A percentile compares a stretch with the other conserved stretches of the same genome.
These are phyloP conservation scores for Heliconius aoede DNA, from an alignment of 2,888 invertebrate genomes.

Conservation along the genomic window DNA sequence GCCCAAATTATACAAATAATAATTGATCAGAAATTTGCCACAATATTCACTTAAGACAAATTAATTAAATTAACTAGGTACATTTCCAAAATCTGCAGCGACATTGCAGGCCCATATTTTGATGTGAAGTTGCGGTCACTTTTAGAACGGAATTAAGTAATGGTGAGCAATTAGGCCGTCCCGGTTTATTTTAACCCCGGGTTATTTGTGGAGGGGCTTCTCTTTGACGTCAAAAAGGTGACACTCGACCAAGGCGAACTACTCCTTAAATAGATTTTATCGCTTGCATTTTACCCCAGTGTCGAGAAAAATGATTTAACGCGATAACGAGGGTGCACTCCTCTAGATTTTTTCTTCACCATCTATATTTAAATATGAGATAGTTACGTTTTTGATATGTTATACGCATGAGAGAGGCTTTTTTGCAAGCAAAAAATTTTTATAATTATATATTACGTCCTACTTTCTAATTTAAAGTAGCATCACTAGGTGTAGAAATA, in stretches of 20 bases:
- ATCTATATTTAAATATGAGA: slow-evolving; percentile 19
- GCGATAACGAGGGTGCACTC: slow-evolving; percentile 27
- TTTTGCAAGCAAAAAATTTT: slow-evolving; percentile 2
- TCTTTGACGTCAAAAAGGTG: slow-evolving; percentile 52
- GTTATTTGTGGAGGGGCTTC: slow-evolving; percentile 49
- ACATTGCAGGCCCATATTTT: background rate
- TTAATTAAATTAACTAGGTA: background rate
- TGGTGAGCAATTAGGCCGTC: slow-evolving; percentile 50
- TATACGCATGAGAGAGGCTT: slow-evolving; percentile 5
- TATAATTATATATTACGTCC: background rate
- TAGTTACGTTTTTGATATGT: slow-evolving; percentile 23
- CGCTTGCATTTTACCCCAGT: slow-evolving; percentile 37
- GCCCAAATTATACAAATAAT: no score
- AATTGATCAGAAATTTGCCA: background rate
- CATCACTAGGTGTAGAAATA: background rate
- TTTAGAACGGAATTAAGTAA: slow-evolving; percentile 34
- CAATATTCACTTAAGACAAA: background rate
- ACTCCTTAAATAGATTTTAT: slow-evolving; percentile 47
- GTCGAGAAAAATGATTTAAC: slow-evolving; percentile 34
- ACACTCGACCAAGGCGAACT: slow-evolving; percentile 35
- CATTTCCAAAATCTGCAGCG: background rate
- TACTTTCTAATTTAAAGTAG: background rate
- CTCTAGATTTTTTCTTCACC: background rate
- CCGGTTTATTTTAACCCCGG: slow-evolving; percentile 50
- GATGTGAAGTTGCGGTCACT: background rate